Evolutionary conservation across 2,888 invertebrate species (phyloP).

Genomic region (Pheosia tremula): DNA sequence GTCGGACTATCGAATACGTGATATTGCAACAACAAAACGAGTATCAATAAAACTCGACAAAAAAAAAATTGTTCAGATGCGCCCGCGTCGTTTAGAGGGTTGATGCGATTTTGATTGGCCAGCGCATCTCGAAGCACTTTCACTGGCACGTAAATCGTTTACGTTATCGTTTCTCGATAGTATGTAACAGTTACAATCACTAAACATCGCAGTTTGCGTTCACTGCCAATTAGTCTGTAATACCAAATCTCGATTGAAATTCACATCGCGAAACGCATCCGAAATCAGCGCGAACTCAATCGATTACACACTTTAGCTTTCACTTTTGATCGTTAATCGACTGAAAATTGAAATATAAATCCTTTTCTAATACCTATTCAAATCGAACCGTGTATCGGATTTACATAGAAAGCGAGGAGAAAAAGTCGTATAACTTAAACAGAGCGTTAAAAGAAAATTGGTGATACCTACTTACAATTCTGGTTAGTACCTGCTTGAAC

Average conservation of each 20-base stretch:
- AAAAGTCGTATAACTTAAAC: conserved; percentile 6
- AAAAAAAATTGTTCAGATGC: conserved; percentile 41
- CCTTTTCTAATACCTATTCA: conserved; percentile 11
- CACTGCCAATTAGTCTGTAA: conserved; percentile 30
- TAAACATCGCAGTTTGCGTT: conserved; percentile 43
- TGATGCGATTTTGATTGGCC: conserved; percentile 78
- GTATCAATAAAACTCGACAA: conserved; percentile 1
- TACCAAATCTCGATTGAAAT: conserved; percentile 38
- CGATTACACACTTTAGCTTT: conserved; percentile 39
- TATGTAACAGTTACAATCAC: conserved; percentile 41
- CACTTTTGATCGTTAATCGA: conserved; percentile 20
- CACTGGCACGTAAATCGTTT: conserved; percentile 61
- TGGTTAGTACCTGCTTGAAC: background rate
- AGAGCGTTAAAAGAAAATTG: conserved; percentile 5
- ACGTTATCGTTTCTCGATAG: conserved; percentile 52
- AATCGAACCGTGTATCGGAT: background rate
- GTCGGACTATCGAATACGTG: background rate
- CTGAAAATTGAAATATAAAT: conserved; percentile 20
- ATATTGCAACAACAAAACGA: conserved; percentile 1
- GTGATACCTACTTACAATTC: background rate
- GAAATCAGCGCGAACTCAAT: conserved; percentile 32
- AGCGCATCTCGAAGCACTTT: conserved; percentile 71
- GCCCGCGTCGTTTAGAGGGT: conserved; percentile 44
- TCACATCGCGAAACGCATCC: conserved; percentile 33
- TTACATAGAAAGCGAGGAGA: conserved; percentile 8